Base-by-base conservation (phyloP, 2,797 vertebrate species). In the Morus bassanus region DNA sequence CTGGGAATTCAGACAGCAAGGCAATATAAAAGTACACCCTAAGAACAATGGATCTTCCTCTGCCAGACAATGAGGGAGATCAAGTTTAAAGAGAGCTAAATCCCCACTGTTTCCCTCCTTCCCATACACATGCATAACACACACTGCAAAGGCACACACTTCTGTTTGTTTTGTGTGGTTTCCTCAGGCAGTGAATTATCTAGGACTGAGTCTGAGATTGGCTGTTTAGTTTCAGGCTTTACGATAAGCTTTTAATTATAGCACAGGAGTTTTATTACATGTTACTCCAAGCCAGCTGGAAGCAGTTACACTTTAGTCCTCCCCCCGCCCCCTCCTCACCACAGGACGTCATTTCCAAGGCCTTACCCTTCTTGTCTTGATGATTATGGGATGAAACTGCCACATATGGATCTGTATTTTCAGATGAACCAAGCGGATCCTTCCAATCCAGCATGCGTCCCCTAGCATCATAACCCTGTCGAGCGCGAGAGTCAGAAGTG, bases 291-390 rank as follows among this genome's bases (percentile, higher is more conserved):
- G 98, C 80, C 98, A 98, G 98, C 99, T 99, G 99, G 99, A 99
- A 99, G 98, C 98, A 98, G 98, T 97, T 98, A 98, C 97, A 98
- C 96, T 94, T 96, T 95, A 98, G 98, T 98, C 98, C 75, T 94
- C 87, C 95, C 97, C 95, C 90, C 96, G 89, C 68, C 11, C 95
- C 95, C 97, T 96, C 85, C 87, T 97, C 96, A 77, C 81, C 72
- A 95, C 95, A 98, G 97, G 97, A 97, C 45, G 78, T 88, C 96
- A 97, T 98, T 99, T 99, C 99, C 99, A 99, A 99, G 99, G 99
- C 99, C 98, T 99, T 99, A 99, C 99, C 99, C 98, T 99, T 99
- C 98, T 98, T 98, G 98, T 99, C 99, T 94, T 99, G 99, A 98
- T 99, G 99, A 98, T 99, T 99, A 99, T 99, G 98, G 98, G 99